These are phyloP conservation scores for Pristionchus japonicus DNA, from an alignment of 2,888 invertebrate species.

Conservation along the genomic window DNA sequence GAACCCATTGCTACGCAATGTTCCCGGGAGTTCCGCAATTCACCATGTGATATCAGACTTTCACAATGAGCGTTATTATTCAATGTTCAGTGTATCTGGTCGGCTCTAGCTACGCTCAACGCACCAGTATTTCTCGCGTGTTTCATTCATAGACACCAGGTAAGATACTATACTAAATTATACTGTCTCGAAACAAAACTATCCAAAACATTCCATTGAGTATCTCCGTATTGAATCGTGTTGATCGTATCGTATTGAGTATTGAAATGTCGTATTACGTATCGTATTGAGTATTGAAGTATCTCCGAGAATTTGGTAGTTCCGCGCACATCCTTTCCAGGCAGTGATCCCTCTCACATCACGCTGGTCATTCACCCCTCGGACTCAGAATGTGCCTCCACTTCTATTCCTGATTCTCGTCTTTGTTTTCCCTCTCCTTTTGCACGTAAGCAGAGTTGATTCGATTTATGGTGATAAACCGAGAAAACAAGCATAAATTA, in stretches of 20 bases:
- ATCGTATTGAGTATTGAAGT: too few species aligned
- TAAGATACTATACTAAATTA: neutral
- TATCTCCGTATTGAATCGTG: too few species aligned
- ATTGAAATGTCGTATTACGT: too few species aligned
- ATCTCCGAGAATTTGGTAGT: too few species aligned
- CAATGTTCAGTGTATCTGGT: neutral
- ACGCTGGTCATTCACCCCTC: neutral
- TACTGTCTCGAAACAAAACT: neutral
- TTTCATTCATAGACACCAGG: neutral
- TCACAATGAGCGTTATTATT: neutral
- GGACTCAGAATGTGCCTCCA: neutral
- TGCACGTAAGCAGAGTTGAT: neutral
- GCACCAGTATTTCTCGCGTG: neutral
- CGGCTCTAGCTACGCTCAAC: neutral
- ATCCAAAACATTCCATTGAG: too few species aligned
- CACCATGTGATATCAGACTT: neutral
- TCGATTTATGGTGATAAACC: neutral
- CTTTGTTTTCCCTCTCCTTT: neutral
- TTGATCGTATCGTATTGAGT: too few species aligned
- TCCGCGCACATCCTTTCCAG: too few species aligned
- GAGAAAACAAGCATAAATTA: neutral
- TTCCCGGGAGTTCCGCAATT: neutral
- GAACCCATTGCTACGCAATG: neutral
- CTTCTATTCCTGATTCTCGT: neutral
- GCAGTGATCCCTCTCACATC: neutral